phyloP scores from a whole-genome alignment of 2,888 invertebrate species.

The Ernsta delagoae region DNA sequence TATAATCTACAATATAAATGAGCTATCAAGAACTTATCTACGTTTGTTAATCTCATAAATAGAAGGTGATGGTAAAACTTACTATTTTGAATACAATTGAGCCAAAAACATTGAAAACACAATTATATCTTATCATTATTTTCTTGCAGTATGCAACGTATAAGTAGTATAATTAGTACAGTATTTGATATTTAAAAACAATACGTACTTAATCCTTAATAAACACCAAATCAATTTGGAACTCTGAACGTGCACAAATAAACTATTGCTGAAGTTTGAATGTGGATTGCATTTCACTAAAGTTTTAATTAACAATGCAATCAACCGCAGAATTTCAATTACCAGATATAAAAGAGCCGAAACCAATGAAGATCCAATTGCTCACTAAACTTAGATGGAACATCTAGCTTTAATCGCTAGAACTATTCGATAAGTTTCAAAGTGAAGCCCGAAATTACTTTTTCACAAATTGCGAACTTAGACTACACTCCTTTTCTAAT shows the following conservation, averaged over 20 bases:
- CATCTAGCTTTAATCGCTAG: slow-evolving; percentile 31
- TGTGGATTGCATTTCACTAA: slow-evolving; percentile 17
- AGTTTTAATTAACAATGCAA: slow-evolving; percentile 33
- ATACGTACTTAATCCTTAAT: not conserved
- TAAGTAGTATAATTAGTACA: no score
- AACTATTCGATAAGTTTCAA: slow-evolving; percentile 33
- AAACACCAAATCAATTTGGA: not conserved
- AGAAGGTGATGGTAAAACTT: no score
- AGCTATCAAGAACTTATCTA: no score
- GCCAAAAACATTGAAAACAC: no score
- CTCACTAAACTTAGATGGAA: slow-evolving; percentile 34
- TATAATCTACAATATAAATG: no score
- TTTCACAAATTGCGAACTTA: not conserved
- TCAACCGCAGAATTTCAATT: slow-evolving; percentile 24
- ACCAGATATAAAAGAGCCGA: slow-evolving; percentile 23
- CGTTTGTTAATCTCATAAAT: no score
- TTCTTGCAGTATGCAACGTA: no score
- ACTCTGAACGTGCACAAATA: slow-evolving; percentile 2
- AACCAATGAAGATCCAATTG: slow-evolving; percentile 32
- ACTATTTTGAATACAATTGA: no score
- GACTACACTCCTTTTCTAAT: no score
- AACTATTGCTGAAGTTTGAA: slow-evolving; percentile 5
- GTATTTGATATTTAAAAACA: not conserved
- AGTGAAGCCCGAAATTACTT: slow-evolving; percentile 29
- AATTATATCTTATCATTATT: no score